phyloP scores from a whole-genome alignment of 2,888 invertebrate species.

The Salpingus planirostris region DNA sequence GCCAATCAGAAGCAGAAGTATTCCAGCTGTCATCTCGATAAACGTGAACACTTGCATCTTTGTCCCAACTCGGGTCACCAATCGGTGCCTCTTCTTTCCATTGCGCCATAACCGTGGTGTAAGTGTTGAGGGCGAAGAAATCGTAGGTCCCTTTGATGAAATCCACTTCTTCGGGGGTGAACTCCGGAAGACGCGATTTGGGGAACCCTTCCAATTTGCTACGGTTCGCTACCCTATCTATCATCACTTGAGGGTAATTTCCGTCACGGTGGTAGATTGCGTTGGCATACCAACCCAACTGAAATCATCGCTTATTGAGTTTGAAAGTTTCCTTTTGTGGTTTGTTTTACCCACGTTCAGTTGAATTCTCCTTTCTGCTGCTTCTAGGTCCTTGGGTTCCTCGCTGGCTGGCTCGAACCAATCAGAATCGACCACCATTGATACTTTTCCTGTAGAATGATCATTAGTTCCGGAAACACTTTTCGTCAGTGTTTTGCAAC shows the following conservation, averaged over 20 bases:
- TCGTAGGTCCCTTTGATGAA: constrained; percentile 55
- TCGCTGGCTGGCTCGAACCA: constrained; percentile 44
- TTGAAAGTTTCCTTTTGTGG: neutral
- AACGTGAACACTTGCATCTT: constrained; percentile 5
- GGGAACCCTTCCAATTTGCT: constrained; percentile 51
- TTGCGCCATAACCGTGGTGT: constrained; percentile 44
- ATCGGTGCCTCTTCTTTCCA: neutral
- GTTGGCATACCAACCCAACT: constrained; percentile 33
- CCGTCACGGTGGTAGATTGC: constrained; percentile 52
- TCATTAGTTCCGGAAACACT: too few relatives aligned
- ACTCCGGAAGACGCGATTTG: constrained; percentile 53
- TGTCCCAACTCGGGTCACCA: neutral
- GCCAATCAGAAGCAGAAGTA: constrained; percentile 43
- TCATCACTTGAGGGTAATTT: constrained; percentile 60
- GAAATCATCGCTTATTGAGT: constrained; percentile 21
- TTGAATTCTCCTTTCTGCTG: constrained; percentile 42
- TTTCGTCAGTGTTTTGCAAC: too few relatives aligned
- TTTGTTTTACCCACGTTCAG: constrained; percentile 1
- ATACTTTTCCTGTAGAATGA: constrained; percentile 50
- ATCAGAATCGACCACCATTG: constrained; percentile 46
- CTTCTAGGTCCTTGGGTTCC: constrained; percentile 48
- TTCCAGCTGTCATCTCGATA: constrained; percentile 10
- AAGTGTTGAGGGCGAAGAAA: constrained; percentile 68
- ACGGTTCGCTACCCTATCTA: constrained; percentile 46
- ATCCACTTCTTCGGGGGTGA: constrained; percentile 51